phyloP scores from a whole-genome alignment of 2,888 invertebrate species.

The Tubulanus polymorphus region DNA sequence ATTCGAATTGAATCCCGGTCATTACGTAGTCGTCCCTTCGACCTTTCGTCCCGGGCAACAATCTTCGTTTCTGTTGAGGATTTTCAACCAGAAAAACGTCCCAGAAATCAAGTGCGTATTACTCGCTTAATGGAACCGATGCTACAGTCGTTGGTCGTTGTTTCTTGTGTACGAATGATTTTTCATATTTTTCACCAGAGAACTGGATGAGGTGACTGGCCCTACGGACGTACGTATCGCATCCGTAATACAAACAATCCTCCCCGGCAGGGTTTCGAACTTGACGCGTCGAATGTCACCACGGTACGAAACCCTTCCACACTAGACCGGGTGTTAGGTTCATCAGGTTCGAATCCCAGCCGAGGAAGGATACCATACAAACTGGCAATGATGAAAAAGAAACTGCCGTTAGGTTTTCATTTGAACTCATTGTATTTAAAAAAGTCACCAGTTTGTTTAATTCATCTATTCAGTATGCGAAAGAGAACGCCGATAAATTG shows the following conservation, averaged over 20 bases:
- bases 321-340: no score
- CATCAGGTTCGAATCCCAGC: no score
- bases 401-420: no score
- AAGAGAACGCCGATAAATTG: constrained; percentile 51
- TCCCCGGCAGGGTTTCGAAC: no score
- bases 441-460: no score
- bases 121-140: background rate
- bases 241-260: no score
- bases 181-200: constrained; percentile 22
- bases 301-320: no score
- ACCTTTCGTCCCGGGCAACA: constrained; percentile 94
- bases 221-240: no score
- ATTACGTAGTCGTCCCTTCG: constrained; percentile 91
- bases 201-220: constrained; percentile 23
- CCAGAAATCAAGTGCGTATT: background rate
- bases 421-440: no score
- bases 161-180: background rate
- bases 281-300: no score
- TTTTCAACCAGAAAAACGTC: constrained; percentile 89
- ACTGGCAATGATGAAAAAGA: no score
- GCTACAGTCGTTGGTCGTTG: background rate
- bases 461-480: background rate
- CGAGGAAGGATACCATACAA: no score
- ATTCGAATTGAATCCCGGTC: constrained; percentile 87
- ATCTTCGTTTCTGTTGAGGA: constrained; percentile 88